A percentile compares a stretch with the other conserved stretches of the same genome.
Evolutionary conservation across 2,113 vertebrate genomes (phyloP).

Genomic region (Garra rufa): DNA sequence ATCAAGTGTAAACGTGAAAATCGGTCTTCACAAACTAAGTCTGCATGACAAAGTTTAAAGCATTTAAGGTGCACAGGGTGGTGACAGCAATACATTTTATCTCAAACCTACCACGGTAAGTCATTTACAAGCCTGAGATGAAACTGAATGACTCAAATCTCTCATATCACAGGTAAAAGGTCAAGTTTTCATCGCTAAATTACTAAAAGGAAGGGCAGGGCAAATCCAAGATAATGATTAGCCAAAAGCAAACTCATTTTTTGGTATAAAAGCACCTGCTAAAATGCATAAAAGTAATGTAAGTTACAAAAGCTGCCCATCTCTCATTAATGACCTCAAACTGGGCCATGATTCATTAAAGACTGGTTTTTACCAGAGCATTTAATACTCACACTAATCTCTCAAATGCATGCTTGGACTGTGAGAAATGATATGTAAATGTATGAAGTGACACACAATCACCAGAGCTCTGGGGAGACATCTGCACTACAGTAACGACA

Average conservation of each 20-base stretch:
- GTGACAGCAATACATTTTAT: background rate
- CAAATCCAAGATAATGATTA: constrained; percentile 35
- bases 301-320: background rate
- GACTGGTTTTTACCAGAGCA: background rate
- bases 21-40: background rate
- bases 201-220: background rate
- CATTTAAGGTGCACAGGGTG: background rate
- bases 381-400: background rate
- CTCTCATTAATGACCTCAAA: constrained; percentile 5
- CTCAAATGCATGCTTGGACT: background rate
- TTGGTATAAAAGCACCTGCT: background rate
- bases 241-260: background rate
- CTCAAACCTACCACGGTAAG: background rate
- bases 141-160: background rate
- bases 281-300: background rate
- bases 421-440: background rate
- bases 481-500: constrained; percentile 29
- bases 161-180: constrained; percentile 4
- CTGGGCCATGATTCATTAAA: background rate
- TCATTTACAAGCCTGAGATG: background rate
- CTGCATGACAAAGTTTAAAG: background rate
- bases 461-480: background rate
- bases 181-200: background rate
- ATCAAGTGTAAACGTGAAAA: background rate
- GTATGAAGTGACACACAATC: background rate